Evolutionary conservation across 1,140 invertebrate species (phyloP), one percentile per base, ranked within the genome.

Genomic region (Ceratina calcarata): DNA sequence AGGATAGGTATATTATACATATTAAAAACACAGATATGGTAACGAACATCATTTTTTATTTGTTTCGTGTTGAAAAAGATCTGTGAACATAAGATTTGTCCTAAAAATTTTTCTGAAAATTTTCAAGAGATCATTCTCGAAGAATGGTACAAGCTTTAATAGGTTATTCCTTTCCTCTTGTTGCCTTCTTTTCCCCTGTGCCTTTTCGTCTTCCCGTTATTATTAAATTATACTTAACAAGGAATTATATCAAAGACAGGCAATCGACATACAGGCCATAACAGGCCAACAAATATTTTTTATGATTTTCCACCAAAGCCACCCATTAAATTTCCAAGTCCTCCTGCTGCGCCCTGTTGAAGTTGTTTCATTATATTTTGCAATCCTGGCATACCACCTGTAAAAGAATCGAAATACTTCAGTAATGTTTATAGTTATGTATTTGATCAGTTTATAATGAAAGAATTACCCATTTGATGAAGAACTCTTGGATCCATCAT

Each of bases 401-500:
- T 45, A 83, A 66, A 84, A 45, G 69, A 78, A 18, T 32, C 12
- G 55, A 45, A 37, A 37, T 45, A 45, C 37, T 10, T 45, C 6
- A 45, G 15, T 37, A 20, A 37, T 10, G 32, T 32, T 20, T 3
- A 22, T 13, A 18, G 70, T 45, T 10, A 45, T 10, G 37, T 45
- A 45, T 7, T 45, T 45, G 10, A 10, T 10, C 6, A 45, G 6
- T 45, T 45, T 45, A 45, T 6, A 45, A 10, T 71, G 3, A 24
- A 57, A 32, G 60, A 67, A 71, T 57, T 61, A 96, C 96, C 97
- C 96, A 97, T 97, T 94, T 98, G 97, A 88, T 99, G 98, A 60
- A 99, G 94, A 73, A 99, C 97, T 85, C 98, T 94, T 0, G 99
- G 99, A 94, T 99, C 99, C 96, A 99, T 99, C 98, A 99, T 99